Conservation (phyloP, 1,140 invertebrate genomes). For the Vanessa tameamea region DNA sequence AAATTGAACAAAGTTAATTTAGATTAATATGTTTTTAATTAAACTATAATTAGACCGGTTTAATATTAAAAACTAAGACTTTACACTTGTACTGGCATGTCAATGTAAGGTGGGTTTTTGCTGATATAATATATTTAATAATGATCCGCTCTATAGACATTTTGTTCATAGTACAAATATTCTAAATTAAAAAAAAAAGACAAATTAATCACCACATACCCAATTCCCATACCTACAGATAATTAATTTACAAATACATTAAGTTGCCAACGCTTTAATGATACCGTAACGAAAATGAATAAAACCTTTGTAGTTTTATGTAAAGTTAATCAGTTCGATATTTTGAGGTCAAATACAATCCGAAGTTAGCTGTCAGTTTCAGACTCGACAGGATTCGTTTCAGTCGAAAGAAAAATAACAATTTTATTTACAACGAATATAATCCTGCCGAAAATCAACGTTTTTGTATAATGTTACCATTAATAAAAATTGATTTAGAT, state of each 20-base stretch:
- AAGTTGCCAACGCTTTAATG: background rate
- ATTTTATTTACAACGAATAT: background rate
- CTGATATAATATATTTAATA: too few relatives aligned
- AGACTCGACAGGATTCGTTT: background rate
- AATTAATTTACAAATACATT: background rate
- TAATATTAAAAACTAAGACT: too few relatives aligned
- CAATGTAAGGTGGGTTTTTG: too few relatives aligned
- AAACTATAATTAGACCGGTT: too few relatives aligned
- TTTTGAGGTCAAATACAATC: conserved; percentile 1
- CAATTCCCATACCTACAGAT: background rate
- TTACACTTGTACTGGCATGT: too few relatives aligned
- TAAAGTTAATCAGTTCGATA: background rate
- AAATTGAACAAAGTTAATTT: too few relatives aligned
- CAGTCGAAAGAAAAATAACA: background rate
- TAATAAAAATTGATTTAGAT: background rate
- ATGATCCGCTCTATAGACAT: too few relatives aligned
- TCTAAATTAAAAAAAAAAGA: too few relatives aligned
- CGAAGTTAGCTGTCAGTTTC: conserved; percentile 3
- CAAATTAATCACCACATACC: background rate
- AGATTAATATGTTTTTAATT: too few relatives aligned
- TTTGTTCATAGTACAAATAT: too few relatives aligned
- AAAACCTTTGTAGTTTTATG: background rate
- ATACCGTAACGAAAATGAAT: background rate
- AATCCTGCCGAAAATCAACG: background rate
- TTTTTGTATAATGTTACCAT: background rate